phyloP scores from a whole-genome alignment of 2,113 vertebrate genomes.

The Plecotus auritus region DNA sequence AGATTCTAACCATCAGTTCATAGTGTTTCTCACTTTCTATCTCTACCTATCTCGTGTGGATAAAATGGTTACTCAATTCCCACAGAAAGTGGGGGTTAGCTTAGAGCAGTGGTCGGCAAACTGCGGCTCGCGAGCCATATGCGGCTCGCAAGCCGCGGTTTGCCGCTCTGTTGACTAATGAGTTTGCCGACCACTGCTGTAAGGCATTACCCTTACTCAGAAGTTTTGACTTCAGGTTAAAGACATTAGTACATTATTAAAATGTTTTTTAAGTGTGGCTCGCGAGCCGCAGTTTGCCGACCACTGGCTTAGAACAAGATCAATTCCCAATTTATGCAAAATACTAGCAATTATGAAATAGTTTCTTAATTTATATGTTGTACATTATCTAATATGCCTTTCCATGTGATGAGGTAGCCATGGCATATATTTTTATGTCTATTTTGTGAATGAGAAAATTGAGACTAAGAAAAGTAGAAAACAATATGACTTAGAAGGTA shows the following conservation, averaged over 20 bases:
- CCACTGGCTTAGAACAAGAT: neutral
- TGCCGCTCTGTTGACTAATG: too few species aligned
- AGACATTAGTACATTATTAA: too few species aligned
- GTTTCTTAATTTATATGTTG: neutral
- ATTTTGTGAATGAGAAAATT: neutral
- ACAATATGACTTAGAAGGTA: neutral
- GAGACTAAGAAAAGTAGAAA: constrained; percentile 28
- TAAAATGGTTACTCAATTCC: neutral
- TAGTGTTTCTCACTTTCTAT: neutral
- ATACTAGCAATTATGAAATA: neutral
- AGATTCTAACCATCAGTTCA: neutral
- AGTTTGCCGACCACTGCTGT: too few species aligned
- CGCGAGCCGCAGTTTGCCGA: too few species aligned
- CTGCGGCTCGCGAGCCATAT: too few species aligned
- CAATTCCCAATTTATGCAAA: constrained; percentile 11
- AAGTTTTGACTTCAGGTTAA: too few species aligned
- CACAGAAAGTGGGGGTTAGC: neutral
- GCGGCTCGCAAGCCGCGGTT: too few species aligned
- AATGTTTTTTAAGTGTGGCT: too few species aligned
- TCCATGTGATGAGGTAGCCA: neutral
- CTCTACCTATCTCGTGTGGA: neutral
- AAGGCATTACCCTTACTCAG: too few species aligned
- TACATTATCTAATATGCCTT: neutral
- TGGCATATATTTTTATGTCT: neutral
- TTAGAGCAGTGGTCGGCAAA: neutral